Base-by-base conservation (phyloP, 2,797 vertebrate genomes). In the Hylomyscus alleni region DNA sequence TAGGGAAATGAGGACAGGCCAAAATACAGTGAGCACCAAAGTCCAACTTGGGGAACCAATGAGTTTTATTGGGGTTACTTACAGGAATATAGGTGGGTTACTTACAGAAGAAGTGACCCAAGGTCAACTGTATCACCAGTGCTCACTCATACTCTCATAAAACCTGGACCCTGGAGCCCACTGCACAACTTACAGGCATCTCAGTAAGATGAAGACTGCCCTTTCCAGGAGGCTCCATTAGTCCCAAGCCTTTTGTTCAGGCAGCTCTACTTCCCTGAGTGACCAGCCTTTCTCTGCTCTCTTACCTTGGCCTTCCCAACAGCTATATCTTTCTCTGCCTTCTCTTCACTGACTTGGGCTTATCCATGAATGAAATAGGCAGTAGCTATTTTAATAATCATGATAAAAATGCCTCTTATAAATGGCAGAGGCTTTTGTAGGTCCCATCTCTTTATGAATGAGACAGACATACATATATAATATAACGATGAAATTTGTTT, bases 291-390 rank as follows among this genome's bases (percentile, higher is more conserved):
- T 67, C 60, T 65, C 40, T 65, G 60, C 29, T 67, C 29, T 67
- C 4, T 67, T 34, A 34, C 31, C 14, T 67, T 67, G 62, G 31
- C 65, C 31, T 67, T 67, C 29, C 65, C 31, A 34, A 67, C 62
- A 34, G 31, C 26, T 65, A 65, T 65, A 31, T 15, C 6, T 67
- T 67, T 34, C 9, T 80, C 17, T 89, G 31, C 13, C 37, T 94
- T 93, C 87, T 29, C 37, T 73, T 90, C 81, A 26, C 8, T 90
- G 52, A 67, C 17, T 69, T 84, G 76, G 81, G 58, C 65, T 89
- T 78, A 31, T 65, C 91, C 24, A 67, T 12, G 44, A 80, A 67
- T 20, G 9, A 92, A 93, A 85, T 54, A 89, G 67, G 13, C 7
- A 91, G 40, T 24, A 47, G n/a, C 20, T 52, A 44, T 19, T 22